Evolutionary conservation across 2,113 vertebrate species (phyloP).

Genomic region (Actenoides hombroni): DNA sequence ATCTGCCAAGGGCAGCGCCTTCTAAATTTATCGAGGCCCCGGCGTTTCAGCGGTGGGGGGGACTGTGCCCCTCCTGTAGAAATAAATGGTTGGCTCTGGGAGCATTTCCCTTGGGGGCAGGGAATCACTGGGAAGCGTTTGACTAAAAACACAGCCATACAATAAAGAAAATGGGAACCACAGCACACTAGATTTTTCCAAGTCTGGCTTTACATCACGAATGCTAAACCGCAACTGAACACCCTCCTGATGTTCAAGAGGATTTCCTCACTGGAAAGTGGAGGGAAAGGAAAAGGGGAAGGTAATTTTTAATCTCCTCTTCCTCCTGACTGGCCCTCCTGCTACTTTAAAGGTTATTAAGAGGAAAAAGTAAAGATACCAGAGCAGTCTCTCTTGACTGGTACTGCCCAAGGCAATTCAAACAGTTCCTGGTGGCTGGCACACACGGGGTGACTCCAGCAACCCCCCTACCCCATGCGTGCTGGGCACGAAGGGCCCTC

Average conservation of each 20-base stretch:
- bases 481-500: neutral
- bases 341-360: neutral
- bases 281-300: neutral
- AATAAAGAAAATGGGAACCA: neutral
- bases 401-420: neutral
- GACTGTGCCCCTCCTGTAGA: neutral
- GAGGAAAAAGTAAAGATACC: neutral
- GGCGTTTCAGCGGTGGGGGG: neutral
- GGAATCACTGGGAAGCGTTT: neutral
- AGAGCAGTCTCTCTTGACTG: neutral
- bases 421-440: neutral
- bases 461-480: neutral
- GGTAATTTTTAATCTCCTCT: neutral
- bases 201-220: neutral
- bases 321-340: neutral
- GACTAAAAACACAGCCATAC: neutral
- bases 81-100: neutral
- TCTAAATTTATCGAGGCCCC: slow-evolving; percentile 41
- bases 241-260: neutral
- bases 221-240: neutral
- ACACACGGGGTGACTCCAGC: neutral
- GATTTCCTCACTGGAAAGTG: fast-evolving
- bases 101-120: neutral
- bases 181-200: neutral
- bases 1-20: slow-evolving; percentile 46